Evolutionary conservation across 2,888 invertebrate species (phyloP), one percentile per base, ranked within the genome.

Genomic region (Caenorhabditis sp.): DNA sequence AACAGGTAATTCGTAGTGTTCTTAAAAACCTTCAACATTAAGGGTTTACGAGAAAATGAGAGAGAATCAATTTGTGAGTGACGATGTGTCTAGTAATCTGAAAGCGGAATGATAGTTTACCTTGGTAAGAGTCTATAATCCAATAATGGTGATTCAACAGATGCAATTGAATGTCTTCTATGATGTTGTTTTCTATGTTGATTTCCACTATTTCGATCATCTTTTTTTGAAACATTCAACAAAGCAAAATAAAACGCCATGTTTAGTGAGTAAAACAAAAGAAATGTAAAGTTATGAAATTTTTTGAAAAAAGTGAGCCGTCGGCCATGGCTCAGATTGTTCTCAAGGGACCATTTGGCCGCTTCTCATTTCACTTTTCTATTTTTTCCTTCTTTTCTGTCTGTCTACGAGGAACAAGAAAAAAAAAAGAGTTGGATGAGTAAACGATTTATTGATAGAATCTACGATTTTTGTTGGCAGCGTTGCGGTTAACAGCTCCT

Each of bases 191-290:
- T 57, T 24, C 68, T 59, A 57, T 65, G 63, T 12, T 62, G 64
- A 50, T 14, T 21, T 21, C 21, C 49, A 31, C 43, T 43, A 27
- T 23, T 60, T 24, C 53, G 49, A 21, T 70, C 66, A 27, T 76
- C 76, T 54, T 72, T 71, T 24, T 76, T 76, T 17, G 79, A 71
- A 5, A 79, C 79, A 51, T 79, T 79, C 51, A 79, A 62, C n/a
- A 79, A 63, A 3, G 79, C 79, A 55, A 79, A 79, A 59, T 79
- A 79, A 53, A 79, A 79, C 1, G 79, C 79, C 79, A 79, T 79
- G 10, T 24, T 49, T 14, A 6, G 23, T 21, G 12, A 27, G 55
- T 23, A 58, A 19, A 58, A 55, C 12, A 37, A 63, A 57, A n/a
- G 19, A 60, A 61, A 64, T 68, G 67, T 68, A 65, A 68, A 73